Evolutionary conservation across 2,888 invertebrate genomes (phyloP).

Genomic region (Caenorhabditis macrosperma): DNA sequence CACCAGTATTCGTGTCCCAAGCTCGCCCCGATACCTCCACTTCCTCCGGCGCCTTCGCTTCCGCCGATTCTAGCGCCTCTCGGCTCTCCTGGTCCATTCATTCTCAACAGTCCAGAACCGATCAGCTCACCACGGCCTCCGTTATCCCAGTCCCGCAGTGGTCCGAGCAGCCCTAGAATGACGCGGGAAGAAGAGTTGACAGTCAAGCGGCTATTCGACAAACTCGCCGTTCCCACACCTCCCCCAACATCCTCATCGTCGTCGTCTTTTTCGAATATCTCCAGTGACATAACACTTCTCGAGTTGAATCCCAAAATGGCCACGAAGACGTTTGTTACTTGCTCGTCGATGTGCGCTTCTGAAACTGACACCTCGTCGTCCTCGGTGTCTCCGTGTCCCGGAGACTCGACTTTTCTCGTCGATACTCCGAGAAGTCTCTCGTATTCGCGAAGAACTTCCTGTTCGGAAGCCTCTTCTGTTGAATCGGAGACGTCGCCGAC

Average conservation of each 20-base stretch:
- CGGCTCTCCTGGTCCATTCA: background rate
- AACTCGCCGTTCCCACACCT: slow-evolving; percentile 21
- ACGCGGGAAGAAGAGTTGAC: slow-evolving; percentile 28
- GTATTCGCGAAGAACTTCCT: slow-evolving; percentile 14
- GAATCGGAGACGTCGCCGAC: background rate
- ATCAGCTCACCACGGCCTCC: background rate
- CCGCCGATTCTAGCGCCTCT: background rate
- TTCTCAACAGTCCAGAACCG: background rate
- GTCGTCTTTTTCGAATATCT: slow-evolving; percentile 5
- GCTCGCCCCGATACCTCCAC: background rate
- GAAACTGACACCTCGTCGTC: background rate
- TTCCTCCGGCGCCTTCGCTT: background rate
- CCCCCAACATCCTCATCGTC: slow-evolving; percentile 8
- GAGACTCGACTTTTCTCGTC: background rate
- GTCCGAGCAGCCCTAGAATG: slow-evolving; percentile 15
- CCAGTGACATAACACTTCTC: slow-evolving; percentile 45
- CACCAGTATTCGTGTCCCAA: slow-evolving; percentile 47
- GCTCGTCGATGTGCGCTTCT: background rate
- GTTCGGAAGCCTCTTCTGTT: background rate
- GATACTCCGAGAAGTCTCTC: slow-evolving; percentile 34
- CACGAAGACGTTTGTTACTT: background rate
- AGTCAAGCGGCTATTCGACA: slow-evolving; percentile 47
- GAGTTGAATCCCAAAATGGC: slow-evolving; percentile 39
- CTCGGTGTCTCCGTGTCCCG: background rate
- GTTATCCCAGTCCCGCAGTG: background rate